Base-by-base conservation (phyloP, 2,113 vertebrate genomes). In the Herpetotheres cachinnans region DNA sequence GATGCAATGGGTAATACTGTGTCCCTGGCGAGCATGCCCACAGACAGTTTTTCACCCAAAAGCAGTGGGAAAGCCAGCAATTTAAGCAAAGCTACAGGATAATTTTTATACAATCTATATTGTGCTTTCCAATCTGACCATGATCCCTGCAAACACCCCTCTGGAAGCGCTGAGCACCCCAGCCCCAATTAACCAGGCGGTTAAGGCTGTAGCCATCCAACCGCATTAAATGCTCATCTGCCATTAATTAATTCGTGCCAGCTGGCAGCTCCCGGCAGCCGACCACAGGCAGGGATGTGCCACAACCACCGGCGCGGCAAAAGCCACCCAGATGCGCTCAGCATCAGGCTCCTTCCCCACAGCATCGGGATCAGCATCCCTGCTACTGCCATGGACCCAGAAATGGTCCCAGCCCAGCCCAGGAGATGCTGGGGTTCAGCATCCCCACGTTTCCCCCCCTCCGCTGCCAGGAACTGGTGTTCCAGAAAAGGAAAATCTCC, bases 351-450 rank as follows among this genome's bases (percentile, higher is more conserved):
- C 44, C 47, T 42, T 65, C 65, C 50, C 44, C 3, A 0, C 58
- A 9, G 44, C 36, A 10, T 2, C 2, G 6, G 59, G 76, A 30
- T 34, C n/a, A 11, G 76, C 44, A 4, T 15, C 76, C 16, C 49
- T 3, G 5, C 13, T 2, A 0, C 3, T 4, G 8, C 65, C 20
- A 2, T 0, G 1, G 22, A 29, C 30, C 56, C 55, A 9, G 6
- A 2, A 9, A 15, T 0, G 11, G 7, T 9, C 63, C 59, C 59
- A 66, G 63, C 55, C 47, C 69, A 12, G 34, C 36, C 71, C 2
- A 0, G 59, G 58, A 10, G n/a, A 3, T 36, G 59, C 26, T 1
- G 4, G 18, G 62, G 2, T 47, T 65, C 63, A 27, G 50, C 56
- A n/a, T 11, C 25, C 67, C 46, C 2, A 0, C 2, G 5, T 58